Evolutionary conservation across 2,888 invertebrate species (phyloP), one percentile per base, ranked within the genome.

Genomic region (Timema podura): DNA sequence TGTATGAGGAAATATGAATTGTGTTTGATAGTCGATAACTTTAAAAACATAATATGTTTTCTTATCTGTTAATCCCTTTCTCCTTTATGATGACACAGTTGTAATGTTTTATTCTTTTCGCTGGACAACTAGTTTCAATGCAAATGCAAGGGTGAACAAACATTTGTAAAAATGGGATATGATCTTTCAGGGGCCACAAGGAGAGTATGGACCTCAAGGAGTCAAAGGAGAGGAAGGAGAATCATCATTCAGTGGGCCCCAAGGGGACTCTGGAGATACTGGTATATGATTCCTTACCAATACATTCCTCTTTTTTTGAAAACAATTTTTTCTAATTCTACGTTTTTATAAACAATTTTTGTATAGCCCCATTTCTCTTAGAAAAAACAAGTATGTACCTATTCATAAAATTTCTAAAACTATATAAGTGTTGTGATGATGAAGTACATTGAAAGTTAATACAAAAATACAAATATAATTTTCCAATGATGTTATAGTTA

Each of bases 231-330:
- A 67, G n/a, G 70, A 71, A 75, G 91, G 92, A 72, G 87, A 88
- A n/a, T 81, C 84, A 65, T 83, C 88, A 0, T 82, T 85, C 67
- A 87, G 85, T 73, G 90, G 90, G 2, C 82, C 83, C 71, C 86
- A 87, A 78, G 91, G 91, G 51, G 87, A 88, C 30, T 49, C 64
- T 5, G 89, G 89, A 68, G 81, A 73, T 46, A 54, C 70, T 59
- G 75, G 75, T 72, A 64, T 30, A 30, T 30, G 30, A 30, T 30
- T 30, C 30, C 30, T 30, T 30, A 30, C 30, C 30, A 30, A 30
- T 30, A 30, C 30, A 30, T 30, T 30, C 30, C 30, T 30, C 30
- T 30, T 30, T 13, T 30, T 8, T 64, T 30, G 13, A 16, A 2
- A 64, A 2, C 30, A 30, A 2, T 30, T 30, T 30, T 30, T 30